Evolutionary conservation across 2,888 invertebrate genomes (phyloP).

Genomic region (Callyntrura sp.): DNA sequence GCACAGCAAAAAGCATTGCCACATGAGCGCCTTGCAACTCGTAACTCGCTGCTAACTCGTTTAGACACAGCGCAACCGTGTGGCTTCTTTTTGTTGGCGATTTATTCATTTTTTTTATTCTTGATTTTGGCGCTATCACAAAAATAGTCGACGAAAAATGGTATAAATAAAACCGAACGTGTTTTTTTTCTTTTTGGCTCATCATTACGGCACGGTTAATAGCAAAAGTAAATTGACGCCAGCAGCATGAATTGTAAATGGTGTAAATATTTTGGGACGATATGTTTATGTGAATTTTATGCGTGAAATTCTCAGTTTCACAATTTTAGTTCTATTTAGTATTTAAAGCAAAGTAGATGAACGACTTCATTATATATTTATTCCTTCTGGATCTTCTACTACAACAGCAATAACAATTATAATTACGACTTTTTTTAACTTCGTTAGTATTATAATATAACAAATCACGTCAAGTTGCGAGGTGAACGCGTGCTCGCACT

Average conservation of each 20-base stretch:
- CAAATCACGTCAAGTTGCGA: not conserved
- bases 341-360: constrained; percentile 35
- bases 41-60: too few relatives aligned
- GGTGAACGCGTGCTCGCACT: constrained; percentile 12
- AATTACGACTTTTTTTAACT: not conserved
- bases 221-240: constrained; percentile 55
- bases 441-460: not conserved
- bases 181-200: constrained; percentile 34
- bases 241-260: constrained; percentile 36
- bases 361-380: not conserved
- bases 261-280: constrained; percentile 55
- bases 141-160: not conserved
- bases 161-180: not conserved
- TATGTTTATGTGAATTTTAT: constrained; percentile 65
- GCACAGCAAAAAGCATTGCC: too few relatives aligned
- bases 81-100: not conserved
- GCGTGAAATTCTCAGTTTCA: constrained; percentile 68
- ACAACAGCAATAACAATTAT: constrained; percentile 9
- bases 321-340: constrained; percentile 48
- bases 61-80: too few relatives aligned
- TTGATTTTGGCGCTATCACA: constrained; percentile 3
- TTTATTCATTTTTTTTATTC: not conserved
- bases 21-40: too few relatives aligned
- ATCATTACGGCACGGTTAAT: constrained; percentile 66
- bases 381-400: constrained; percentile 26